Base-by-base conservation (phyloP, 2,888 invertebrate species). In the Teinopalpus imperialis region DNA sequence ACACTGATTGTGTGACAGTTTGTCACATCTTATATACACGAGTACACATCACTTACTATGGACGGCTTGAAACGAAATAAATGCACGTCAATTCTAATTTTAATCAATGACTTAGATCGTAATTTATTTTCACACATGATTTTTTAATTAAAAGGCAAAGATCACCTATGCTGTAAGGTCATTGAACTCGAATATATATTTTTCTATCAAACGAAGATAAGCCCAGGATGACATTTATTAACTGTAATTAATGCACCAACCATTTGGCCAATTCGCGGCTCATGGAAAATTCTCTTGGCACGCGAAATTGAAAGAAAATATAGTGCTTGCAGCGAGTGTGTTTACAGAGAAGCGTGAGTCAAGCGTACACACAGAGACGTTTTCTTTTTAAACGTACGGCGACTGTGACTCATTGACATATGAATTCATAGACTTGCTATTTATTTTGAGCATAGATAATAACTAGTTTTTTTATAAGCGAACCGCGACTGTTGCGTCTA, bases 271-370 rank as follows among this genome's bases (percentile, higher is more conserved):
- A 43, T 43, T 30, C 21, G 18, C 6, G 10, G n/a, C 14, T 6
- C 36, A 4, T 21, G 31, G 41, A 48, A 50, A 52, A 46, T 35
- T 37, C 45, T 41, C 40, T 40, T 50, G 53, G 51, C 48, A 41
- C 41, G 31, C 37, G 36, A 24, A 40, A 48, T 47, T 52, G 47
- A 23, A 46, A 30, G 23, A 43, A 52, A 48, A 48, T 41, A 45
- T 47, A 20, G 13, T 34, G 27, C 29, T 20, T 30, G 29, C 16
- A 9, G 8, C 32, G 32, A 4, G 23, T 5, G 27, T 18, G 32
- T 26, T 43, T 42, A 37, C 29, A 7, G 29, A 32, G 36, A 43
- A 48, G 12, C 23, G 12, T 49, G 52, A 49, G 20, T 53, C 53
- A 53, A 8, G 6, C 8, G n/a, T 10, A 32, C 32, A 26, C 37